Conservation (phyloP, 2,113 vertebrate genomes). For the Alethe diademata region DNA sequence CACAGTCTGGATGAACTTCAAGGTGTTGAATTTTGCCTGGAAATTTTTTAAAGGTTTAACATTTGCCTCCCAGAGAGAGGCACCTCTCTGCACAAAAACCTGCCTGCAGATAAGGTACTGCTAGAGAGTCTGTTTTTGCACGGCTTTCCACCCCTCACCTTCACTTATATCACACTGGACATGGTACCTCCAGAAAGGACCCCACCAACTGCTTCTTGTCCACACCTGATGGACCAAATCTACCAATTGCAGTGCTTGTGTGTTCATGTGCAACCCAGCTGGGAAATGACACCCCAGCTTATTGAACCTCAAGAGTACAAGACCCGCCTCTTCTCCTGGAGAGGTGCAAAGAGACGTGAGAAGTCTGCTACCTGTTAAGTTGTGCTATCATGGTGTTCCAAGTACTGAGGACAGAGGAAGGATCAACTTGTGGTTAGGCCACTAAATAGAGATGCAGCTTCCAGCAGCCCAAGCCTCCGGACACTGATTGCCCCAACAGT, state of each 20-base stretch:
- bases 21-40: neutral
- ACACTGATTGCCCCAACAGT: neutral
- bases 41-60: neutral
- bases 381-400: neutral
- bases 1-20: neutral
- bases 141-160: neutral
- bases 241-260: neutral
- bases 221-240: neutral
- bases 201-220: neutral
- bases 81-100: accelerated
- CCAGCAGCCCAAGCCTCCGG: neutral
- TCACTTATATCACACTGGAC: neutral
- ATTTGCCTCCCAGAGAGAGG: neutral
- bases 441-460: neutral
- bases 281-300: neutral
- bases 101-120: neutral
- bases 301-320: neutral
- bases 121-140: neutral
- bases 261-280: accelerated
- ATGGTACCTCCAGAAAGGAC: neutral
- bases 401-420: neutral
- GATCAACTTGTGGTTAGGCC: neutral
- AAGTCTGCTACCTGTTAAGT: neutral
- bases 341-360: neutral
- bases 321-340: neutral